phyloP scores from a whole-genome alignment of 2,113 vertebrate genomes.

The Engystomops pustulosus region DNA sequence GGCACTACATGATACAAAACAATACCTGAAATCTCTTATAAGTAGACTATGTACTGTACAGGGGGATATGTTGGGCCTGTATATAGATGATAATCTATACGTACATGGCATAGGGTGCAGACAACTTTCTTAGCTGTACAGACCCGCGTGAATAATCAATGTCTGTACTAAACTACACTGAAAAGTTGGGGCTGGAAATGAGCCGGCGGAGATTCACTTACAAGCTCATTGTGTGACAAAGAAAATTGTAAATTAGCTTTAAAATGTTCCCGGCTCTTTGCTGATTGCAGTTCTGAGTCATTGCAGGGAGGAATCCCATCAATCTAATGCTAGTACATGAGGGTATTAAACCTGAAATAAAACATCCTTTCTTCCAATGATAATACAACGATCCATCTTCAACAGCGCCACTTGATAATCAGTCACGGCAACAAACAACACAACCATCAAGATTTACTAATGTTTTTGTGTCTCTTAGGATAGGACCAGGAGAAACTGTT shows the following conservation, averaged over 20 bases:
- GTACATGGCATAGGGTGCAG: too few relatives aligned
- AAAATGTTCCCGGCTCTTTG: background rate
- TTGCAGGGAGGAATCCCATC: background rate
- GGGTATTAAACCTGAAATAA: background rate
- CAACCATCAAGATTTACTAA: background rate
- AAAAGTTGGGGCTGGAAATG: background rate
- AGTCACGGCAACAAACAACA: background rate
- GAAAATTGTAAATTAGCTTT: constrained; percentile 22
- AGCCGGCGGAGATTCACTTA: background rate
- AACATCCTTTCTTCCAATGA: background rate
- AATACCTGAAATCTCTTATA: too few relatives aligned
- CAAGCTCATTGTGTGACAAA: background rate
- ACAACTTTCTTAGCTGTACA: too few relatives aligned
- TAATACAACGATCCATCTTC: background rate
- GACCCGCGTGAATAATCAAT: background rate
- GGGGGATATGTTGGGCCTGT: too few relatives aligned
- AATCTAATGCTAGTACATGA: background rate
- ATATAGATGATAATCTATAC: too few relatives aligned
- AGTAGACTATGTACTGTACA: too few relatives aligned
- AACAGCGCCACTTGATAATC: background rate
- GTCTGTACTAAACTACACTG: background rate
- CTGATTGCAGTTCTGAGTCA: background rate
- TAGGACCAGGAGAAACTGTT: background rate
- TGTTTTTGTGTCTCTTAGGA: background rate
- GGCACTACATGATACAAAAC: too few relatives aligned